phyloP scores from a whole-genome alignment of 2,797 vertebrate genomes.

The Carapus acus region DNA sequence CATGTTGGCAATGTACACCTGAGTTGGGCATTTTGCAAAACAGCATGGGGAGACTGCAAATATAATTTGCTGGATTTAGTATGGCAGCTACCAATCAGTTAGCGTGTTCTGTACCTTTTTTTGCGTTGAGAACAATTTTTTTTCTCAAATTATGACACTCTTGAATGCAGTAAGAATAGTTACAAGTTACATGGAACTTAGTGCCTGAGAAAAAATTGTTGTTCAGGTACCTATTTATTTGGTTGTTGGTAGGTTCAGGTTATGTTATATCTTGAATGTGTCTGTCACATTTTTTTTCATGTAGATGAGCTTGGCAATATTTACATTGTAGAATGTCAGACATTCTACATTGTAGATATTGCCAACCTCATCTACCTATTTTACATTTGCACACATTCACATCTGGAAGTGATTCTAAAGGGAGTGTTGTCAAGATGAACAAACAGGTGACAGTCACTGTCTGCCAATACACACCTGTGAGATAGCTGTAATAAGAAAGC shows the following conservation, averaged over 20 bases:
- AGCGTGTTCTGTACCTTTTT: background rate
- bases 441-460: conserved; percentile 45
- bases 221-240: too few relatives aligned
- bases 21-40: conserved; percentile 11
- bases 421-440: conserved; percentile 35
- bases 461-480: conserved; percentile 47
- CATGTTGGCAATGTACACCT: conserved; percentile 4
- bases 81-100: conserved; percentile 4
- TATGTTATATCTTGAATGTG: too few relatives aligned
- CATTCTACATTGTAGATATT: conserved; percentile 10
- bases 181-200: too few relatives aligned
- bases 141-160: background rate
- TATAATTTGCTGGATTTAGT: background rate
- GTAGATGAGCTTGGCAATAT: too few relatives aligned
- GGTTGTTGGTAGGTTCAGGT: too few relatives aligned
- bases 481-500: conserved; percentile 19
- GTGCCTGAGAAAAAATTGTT: too few relatives aligned
- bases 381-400: conserved; percentile 39
- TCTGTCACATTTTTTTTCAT: too few relatives aligned
- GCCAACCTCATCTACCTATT: conserved; percentile 33
- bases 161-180: background rate
- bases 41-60: background rate
- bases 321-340: too few relatives aligned
- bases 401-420: conserved; percentile 42
- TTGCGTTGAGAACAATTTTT: background rate